A percentile compares a stretch with the other conserved stretches of the same genome.
Evolutionary conservation across 2,113 vertebrate genomes (phyloP).

Genomic region (Clarias gariepinus): DNA sequence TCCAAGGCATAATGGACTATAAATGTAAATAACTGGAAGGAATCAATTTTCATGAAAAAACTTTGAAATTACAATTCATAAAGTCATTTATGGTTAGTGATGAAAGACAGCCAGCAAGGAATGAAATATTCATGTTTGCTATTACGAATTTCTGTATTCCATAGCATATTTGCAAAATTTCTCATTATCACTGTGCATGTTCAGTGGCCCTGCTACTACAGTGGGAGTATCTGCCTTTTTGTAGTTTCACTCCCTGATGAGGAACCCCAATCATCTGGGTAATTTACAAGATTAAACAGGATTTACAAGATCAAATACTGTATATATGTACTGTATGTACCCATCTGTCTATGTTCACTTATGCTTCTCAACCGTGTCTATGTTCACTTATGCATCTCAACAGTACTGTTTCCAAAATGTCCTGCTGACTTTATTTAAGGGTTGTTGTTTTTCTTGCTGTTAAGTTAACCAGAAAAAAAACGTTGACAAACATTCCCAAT

Average conservation of each 20-base stretch:
- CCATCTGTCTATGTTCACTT: constrained; percentile 27
- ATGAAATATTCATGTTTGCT: neutral
- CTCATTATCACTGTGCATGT: neutral
- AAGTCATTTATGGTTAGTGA: neutral
- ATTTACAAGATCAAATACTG: constrained; percentile 51
- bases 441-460: neutral
- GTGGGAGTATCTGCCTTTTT: no score
- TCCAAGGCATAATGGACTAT: neutral
- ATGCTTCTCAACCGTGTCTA: constrained; percentile 15
- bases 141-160: neutral
- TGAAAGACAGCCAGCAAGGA: neutral
- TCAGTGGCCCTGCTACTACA: neutral
- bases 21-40: neutral
- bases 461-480: constrained; percentile 45
- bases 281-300: constrained; percentile 8
- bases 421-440: neutral
- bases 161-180: neutral
- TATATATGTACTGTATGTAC: neutral
- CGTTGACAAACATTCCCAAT: constrained; percentile 37
- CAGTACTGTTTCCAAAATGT: neutral
- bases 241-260: no score
- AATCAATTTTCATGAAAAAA: neutral
- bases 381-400: constrained; percentile 14
- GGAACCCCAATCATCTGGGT: no score
- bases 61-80: neutral